Evolutionary conservation across 2,888 invertebrate species (phyloP), one percentile per base, ranked within the genome.

Genomic region (Pachycephus smyrnensis): DNA sequence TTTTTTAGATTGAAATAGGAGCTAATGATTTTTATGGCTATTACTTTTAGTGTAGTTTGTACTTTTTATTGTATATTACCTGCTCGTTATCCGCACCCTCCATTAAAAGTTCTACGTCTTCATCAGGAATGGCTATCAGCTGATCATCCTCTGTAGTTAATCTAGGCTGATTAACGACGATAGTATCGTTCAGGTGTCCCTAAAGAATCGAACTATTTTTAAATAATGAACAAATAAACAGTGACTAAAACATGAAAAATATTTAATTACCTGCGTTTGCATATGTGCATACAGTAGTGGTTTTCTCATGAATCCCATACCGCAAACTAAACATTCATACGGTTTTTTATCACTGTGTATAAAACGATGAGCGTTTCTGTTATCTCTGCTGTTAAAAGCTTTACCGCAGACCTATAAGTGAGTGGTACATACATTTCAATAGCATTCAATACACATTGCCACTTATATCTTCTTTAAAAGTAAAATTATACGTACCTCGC

Each of bases 341-440:
- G 97, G 97, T 86, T 97, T 97, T 89, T 96, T 96, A 89, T 96
- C 96, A 86, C 96, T 96, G 92, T 97, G 97, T 74, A 96, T 95
- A 91, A 96, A 97, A 40, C 96, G 93, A 90, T 97, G 97, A 12
- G 96, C 96, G 92, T 97, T 97, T 79, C 97, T 93, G 88, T 97
- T 97, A 92, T 97, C 97, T 79, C 96, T 93, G 12, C 96, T 96
- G 89, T 95, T 96, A 92, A 97, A 97, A 76, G 95, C 94, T 90
- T 97, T 97, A 76, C 96, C 96, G 90, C 97, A 97, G 30, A 97
- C 94, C 94, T 95, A 90, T 76, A 83, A 84, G 77, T 37, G 31
- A 69, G 31, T 73, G 23, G 6, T 73, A 69, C 68, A 33, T 37
- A 15, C 12, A 40, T 40, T 40, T 40, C 4, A 40, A 23, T 4